Conservation (phyloP, 2,113 vertebrate species). For the Oriolus oriolus region DNA sequence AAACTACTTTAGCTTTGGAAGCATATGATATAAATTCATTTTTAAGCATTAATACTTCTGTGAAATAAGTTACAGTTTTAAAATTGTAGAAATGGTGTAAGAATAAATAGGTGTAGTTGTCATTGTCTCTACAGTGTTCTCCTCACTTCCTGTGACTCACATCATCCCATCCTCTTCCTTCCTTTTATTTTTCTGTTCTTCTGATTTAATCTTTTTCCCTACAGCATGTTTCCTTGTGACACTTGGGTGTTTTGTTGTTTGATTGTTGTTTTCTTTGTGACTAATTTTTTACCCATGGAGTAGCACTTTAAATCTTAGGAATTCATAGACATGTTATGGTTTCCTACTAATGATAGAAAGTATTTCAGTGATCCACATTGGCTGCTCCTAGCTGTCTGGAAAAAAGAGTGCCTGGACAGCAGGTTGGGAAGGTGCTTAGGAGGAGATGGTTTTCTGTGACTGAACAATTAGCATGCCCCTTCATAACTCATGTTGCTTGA, state of each 20-base stretch:
- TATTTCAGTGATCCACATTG: not conserved
- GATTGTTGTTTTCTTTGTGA: not conserved
- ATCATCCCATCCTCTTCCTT: not conserved
- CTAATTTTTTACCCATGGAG: not conserved
- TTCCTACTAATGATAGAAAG: not conserved
- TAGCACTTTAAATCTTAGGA: not conserved
- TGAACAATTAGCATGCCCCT: not conserved
- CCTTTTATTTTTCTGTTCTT: not conserved
- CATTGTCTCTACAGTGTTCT: not conserved
- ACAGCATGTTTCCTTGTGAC: not conserved
- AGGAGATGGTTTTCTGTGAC: not conserved
- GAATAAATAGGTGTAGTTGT: not conserved
- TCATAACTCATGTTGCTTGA: not conserved
- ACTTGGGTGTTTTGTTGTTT: not conserved
- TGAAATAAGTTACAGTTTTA: not conserved
- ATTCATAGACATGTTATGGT: not conserved
- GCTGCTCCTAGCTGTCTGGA: not conserved
- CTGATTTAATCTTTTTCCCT: not conserved
- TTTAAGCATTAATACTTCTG: not conserved
- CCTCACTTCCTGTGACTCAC: not conserved
- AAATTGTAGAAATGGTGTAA: not conserved
- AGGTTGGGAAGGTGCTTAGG: not conserved
- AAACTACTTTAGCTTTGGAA: not conserved
- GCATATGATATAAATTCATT: not conserved
- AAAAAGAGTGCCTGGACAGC: not conserved